These are phyloP conservation scores for Agonum fuliginosum DNA, from an alignment of 2,888 invertebrate genomes.

Conservation along the genomic window DNA sequence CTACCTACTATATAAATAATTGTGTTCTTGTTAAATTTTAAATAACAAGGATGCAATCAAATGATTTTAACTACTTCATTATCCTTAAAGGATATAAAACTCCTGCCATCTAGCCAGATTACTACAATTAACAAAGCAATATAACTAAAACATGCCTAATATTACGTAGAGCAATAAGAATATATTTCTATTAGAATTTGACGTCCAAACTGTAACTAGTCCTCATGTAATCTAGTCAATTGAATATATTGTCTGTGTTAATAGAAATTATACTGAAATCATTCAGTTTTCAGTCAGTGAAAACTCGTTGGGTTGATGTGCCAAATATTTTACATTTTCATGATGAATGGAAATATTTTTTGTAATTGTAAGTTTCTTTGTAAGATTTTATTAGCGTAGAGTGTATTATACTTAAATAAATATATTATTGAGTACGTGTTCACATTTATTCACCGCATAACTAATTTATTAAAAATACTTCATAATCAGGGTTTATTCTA, in stretches of 20 bases:
- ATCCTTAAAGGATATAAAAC: not conserved
- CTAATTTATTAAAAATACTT: not conserved
- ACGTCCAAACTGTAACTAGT: conserved; percentile 43
- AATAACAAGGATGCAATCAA: not conserved
- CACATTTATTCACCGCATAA: conserved; percentile 5
- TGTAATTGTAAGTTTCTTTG: conserved; percentile 7
- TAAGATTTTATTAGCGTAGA: conserved; percentile 27
- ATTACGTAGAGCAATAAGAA: conserved; percentile 53
- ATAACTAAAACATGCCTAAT: conserved; percentile 54
- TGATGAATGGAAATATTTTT: conserved; percentile 29
- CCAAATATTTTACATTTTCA: conserved; percentile 20
- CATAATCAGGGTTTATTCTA: too few relatives aligned
- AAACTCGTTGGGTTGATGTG: conserved; percentile 11
- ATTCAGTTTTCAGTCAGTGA: conserved; percentile 15
- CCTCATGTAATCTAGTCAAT: conserved; percentile 48
- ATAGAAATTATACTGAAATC: conserved; percentile 20
- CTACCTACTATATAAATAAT: not conserved
- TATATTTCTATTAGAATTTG: conserved; percentile 47
- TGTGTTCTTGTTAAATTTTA: conserved; percentile 1
- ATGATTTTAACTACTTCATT: not conserved
- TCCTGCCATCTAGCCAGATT: conserved; percentile 54
- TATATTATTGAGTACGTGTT: conserved; percentile 40
- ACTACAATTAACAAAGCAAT: conserved; percentile 50
- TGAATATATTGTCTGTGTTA: conserved; percentile 53
- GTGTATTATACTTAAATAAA: conserved; percentile 54